phyloP scores from a whole-genome alignment of 2,113 vertebrate genomes.

The Gallinago media region DNA sequence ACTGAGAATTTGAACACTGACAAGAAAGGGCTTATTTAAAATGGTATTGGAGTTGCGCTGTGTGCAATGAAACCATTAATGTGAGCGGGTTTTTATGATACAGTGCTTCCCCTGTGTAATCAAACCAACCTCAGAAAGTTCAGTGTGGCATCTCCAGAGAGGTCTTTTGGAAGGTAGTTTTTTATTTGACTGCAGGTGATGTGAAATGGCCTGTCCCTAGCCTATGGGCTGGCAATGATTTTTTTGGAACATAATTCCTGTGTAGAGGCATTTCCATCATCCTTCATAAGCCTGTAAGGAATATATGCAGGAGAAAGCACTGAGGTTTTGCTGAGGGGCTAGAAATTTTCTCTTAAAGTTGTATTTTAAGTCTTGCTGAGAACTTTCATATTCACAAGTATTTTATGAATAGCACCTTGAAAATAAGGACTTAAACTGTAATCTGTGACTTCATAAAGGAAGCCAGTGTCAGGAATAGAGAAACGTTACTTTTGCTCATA shows the following conservation, averaged over 20 bases:
- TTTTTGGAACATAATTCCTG: not conserved
- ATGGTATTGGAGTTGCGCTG: not conserved
- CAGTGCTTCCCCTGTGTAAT: too few relatives aligned
- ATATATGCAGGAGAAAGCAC: not conserved
- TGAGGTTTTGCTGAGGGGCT: not conserved
- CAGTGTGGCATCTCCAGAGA: not conserved
- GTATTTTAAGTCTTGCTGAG: not conserved
- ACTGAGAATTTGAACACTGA: not conserved
- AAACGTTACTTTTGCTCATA: not conserved
- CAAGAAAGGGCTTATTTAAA: not conserved
- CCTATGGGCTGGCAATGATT: fast-evolving
- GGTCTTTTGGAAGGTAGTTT: not conserved
- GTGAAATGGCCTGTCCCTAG: not conserved
- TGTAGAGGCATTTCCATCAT: not conserved
- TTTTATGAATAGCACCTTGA: not conserved
- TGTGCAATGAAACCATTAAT: not conserved
- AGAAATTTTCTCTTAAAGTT: not conserved
- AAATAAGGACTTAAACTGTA: not conserved
- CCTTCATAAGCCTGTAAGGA: not conserved
- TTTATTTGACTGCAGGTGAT: not conserved
- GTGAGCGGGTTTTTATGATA: fast-evolving
- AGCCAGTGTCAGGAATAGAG: fast-evolving
- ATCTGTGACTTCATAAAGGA: not conserved
- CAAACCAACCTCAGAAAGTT: too few relatives aligned
- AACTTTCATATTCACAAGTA: not conserved